Evolutionary conservation across 2,113 vertebrate species (phyloP), one percentile per base, ranked within the genome.

Genomic region (Cynopterus brachyotis): DNA sequence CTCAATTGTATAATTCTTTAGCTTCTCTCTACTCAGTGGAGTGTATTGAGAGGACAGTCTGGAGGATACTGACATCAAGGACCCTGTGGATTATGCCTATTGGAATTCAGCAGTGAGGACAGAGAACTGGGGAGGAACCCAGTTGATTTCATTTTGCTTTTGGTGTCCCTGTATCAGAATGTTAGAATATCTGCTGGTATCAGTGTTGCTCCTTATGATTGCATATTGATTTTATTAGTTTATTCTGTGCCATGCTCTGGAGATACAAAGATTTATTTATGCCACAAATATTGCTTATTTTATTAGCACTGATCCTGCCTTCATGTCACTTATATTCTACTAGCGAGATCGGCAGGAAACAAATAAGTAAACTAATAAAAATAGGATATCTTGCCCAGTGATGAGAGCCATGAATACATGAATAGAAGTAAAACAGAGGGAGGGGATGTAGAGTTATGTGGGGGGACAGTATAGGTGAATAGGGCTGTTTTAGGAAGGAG

Each of bases 181-280:
- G 37, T 95, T 97, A 94, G 96, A 97, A 53, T 97, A 37, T 50
- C 82, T 50, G 32, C 60, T 76, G 69, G 53, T 93, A 96, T 97
- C 82, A 84, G 94, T 96, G 97, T 89, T 97, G n/a, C 86, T 95
- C 86, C 83, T 95, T 97, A 91, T 72, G 97, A 91, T 75, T 98
- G 89, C 16, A 9, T 4, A 11, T 17, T 30, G 16, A 66, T 40
- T 91, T 96, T 87, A 73, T 73, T 66, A 78, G 62, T 67, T 60
- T 64, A 20, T 45, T 59, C 32, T 28, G 16, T 28, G 40, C 9
- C 22, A 84, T 16, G 22, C 35, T 86, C 55, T 9, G 26, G 3
- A 30, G 42, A 66, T 45, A 37, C 67, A 59, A 32, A 47, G 50
- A 24, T 57, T 22, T 59, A 19, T 17, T 83, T 19, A 32, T 28